A percentile compares a stretch with the other conserved stretches of the same genome.
These are phyloP conservation scores for Apomyelois bistriatella DNA, from an alignment of 2,888 invertebrate genomes.

Conservation along the genomic window DNA sequence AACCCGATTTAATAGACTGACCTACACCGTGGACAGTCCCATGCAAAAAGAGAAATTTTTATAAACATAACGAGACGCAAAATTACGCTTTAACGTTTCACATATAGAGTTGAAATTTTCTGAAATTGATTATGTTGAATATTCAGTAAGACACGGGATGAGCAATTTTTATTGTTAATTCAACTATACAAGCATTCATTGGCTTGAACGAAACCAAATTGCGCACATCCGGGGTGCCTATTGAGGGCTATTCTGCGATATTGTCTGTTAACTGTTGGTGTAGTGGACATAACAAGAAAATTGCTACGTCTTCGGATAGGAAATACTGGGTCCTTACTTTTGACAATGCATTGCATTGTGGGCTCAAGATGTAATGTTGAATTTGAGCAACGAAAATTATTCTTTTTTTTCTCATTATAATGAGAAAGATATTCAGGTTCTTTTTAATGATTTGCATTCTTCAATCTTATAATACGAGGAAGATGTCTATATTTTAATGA, in stretches of 20 bases:
- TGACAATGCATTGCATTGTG: conserved; percentile 35
- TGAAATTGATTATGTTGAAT: conserved; percentile 4
- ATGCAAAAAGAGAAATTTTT: conserved; percentile 32
- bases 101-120: conserved; percentile 23
- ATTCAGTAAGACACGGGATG: conserved; percentile 52
- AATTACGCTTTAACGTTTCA: conserved; percentile 5
- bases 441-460: too few species aligned
- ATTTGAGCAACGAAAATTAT: neutral
- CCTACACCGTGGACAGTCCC: conserved; percentile 64
- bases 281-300: conserved; percentile 56
- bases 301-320: conserved; percentile 49
- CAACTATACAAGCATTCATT: conserved; percentile 68
- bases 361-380: conserved; percentile 28
- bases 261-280: conserved; percentile 42
- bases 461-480: too few species aligned
- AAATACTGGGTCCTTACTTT: conserved; percentile 35
- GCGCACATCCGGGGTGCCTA: conserved; percentile 77
- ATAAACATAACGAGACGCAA: conserved; percentile 12
- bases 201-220: conserved; percentile 73
- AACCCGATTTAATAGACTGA: conserved; percentile 73
- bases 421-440: too few species aligned
- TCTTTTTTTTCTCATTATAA: neutral
- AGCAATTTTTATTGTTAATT: conserved; percentile 76
- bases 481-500: too few species aligned
- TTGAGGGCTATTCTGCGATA: conserved; percentile 55